These are phyloP conservation scores for Garra rufa DNA, from an alignment of 2,113 vertebrate species.

Conservation along the genomic window DNA sequence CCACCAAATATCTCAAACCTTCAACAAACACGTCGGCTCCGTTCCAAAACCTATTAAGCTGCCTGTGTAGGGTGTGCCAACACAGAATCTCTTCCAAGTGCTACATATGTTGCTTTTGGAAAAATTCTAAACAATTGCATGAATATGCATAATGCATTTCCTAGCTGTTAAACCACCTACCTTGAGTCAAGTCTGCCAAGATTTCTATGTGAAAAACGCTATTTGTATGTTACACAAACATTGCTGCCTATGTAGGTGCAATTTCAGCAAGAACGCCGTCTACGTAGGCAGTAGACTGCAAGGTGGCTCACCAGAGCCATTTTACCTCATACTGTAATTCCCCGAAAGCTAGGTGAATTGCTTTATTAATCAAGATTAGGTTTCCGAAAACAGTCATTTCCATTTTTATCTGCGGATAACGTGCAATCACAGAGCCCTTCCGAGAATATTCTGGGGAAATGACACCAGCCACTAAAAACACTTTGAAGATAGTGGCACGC, in stretches of 20 bases:
- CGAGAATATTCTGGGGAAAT: not conserved
- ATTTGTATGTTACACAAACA: not conserved
- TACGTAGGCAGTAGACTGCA: not conserved
- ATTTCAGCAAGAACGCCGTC: not conserved
- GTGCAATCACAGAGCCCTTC: not conserved
- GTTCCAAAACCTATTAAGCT: not conserved
- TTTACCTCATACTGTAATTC: not conserved
- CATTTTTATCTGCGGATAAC: slow-evolving; percentile 10
- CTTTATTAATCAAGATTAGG: slow-evolving; percentile 9
- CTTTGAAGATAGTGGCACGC: not conserved
- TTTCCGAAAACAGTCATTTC: not conserved
- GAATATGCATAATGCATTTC: not conserved
- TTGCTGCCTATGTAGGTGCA: not conserved
- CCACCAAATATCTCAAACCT: not conserved
- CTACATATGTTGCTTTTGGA: not conserved
- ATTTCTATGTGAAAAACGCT: not conserved
- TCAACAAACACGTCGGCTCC: not conserved
- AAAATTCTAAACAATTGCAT: not conserved
- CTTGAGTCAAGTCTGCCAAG: no score
- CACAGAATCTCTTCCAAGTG: not conserved
- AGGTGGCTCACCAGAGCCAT: not conserved
- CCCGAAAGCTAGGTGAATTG: not conserved
- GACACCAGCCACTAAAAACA: not conserved
- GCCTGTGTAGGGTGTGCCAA: not conserved
- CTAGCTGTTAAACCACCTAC: not conserved